Percentiles rank a stretch among this genome's conserved stretches.
phyloP scores from a whole-genome alignment of 2,113 vertebrate species.

The Trichomycterus rosablanca region DNA sequence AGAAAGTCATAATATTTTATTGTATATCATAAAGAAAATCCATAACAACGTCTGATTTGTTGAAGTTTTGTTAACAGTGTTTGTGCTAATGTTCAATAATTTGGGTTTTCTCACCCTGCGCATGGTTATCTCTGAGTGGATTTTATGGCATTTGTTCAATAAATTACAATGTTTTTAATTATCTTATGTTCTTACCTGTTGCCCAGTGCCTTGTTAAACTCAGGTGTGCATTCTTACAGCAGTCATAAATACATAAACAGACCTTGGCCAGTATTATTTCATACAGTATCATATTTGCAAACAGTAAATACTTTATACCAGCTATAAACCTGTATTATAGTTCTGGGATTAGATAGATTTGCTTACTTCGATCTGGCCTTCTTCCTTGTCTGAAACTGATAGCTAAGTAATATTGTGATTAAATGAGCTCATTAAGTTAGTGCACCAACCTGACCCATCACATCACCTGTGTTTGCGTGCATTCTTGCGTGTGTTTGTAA shows the following conservation, averaged over 20 bases:
- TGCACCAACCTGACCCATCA: too few species aligned
- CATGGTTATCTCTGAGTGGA: too few species aligned
- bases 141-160: too few species aligned
- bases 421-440: not conserved
- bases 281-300: too few species aligned
- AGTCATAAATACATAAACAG: slow-evolving; percentile 38
- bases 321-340: slow-evolving; percentile 20
- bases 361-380: not conserved
- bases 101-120: too few species aligned
- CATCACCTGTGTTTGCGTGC: not conserved
- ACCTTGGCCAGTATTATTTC: slow-evolving; percentile 25
- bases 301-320: slow-evolving; percentile 24
- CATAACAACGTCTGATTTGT: too few species aligned
- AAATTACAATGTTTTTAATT: too few species aligned
- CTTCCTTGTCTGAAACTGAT: not conserved
- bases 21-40: too few species aligned
- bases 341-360: not conserved
- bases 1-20: too few species aligned
- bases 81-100: too few species aligned
- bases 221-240: slow-evolving; percentile 31
- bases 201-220: slow-evolving; percentile 20
- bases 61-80: too few species aligned
- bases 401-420: not conserved
- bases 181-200: slow-evolving; percentile 3
- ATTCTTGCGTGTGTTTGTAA: not conserved